phyloP scores from a whole-genome alignment of 2,888 invertebrate species.

The Drosophila pseudotakahashii region DNA sequence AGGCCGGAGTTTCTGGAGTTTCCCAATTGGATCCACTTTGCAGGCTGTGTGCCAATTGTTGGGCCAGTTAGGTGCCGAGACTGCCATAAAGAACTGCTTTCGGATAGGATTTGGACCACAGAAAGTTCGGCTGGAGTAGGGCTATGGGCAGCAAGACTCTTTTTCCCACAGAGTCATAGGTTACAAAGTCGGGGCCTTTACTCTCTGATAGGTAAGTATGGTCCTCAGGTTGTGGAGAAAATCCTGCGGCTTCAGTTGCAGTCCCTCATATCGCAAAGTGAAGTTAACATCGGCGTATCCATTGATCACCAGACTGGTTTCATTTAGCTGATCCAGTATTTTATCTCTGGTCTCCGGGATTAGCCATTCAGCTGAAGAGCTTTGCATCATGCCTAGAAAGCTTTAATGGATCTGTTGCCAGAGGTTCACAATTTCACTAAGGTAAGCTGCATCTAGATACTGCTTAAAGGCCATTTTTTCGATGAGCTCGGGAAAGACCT shows the following conservation, averaged over 20 bases:
- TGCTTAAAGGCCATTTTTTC: conserved; percentile 70
- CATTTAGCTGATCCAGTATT: conserved; percentile 68
- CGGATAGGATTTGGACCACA: conserved; percentile 80
- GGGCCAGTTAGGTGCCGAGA: conserved; percentile 79
- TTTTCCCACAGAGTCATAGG: conserved; percentile 63
- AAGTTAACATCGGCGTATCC: conserved; percentile 64
- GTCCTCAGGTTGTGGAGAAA: conserved; percentile 68
- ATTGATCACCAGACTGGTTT: conserved; percentile 64
- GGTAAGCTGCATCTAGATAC: conserved; percentile 57
- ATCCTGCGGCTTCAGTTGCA: conserved; percentile 53
- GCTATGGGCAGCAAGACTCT: conserved; percentile 71
- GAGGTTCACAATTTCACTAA: conserved; percentile 69
- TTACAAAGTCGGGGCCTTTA: conserved; percentile 40
- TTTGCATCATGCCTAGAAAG: conserved; percentile 62
- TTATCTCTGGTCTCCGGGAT: conserved; percentile 51
- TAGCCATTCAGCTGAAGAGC: conserved; percentile 64
- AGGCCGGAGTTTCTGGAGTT: conserved; percentile 71
- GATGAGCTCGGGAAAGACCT: conserved; percentile 73
- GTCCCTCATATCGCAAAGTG: conserved; percentile 50
- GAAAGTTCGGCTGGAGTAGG: conserved; percentile 77
- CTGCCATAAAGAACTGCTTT: conserved; percentile 77
- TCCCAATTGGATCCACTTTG: conserved; percentile 77
- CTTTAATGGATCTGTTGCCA: conserved; percentile 74
- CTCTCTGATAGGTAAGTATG: conserved; percentile 44
- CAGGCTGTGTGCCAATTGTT: conserved; percentile 77